Evolutionary conservation across 2,113 vertebrate species (phyloP).

Genomic region (Tyto alba): DNA sequence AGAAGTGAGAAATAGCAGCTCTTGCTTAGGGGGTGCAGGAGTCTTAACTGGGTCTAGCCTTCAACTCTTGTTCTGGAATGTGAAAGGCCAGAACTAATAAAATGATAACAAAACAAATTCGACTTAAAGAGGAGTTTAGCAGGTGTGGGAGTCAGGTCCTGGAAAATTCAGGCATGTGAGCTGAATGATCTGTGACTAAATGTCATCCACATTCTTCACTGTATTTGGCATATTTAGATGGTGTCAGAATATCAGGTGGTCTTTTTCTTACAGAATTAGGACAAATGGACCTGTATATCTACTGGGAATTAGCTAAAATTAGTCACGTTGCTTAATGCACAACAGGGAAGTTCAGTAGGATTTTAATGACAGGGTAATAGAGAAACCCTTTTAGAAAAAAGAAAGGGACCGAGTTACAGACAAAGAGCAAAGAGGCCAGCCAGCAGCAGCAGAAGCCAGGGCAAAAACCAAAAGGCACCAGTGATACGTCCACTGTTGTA

Average conservation of each 20-base stretch:
- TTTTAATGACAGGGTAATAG: neutral
- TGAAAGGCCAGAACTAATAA: neutral
- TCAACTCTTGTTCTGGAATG: neutral
- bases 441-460: neutral
- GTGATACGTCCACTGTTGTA: neutral
- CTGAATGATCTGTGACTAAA: neutral
- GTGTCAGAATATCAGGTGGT: neutral
- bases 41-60: neutral
- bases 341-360: neutral
- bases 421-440: neutral
- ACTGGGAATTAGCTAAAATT: neutral
- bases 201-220: neutral
- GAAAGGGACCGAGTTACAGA: neutral
- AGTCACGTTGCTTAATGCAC: neutral
- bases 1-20: neutral
- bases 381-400: neutral
- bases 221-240: neutral
- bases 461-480: neutral
- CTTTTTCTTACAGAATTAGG: neutral
- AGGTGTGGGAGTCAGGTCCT: neutral
- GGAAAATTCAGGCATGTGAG: neutral
- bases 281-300: neutral
- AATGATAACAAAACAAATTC: neutral
- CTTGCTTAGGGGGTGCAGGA: neutral
- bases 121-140: neutral